Evolutionary conservation across 2,888 invertebrate genomes (phyloP).

Genomic region (Trachelus iudaicus): DNA sequence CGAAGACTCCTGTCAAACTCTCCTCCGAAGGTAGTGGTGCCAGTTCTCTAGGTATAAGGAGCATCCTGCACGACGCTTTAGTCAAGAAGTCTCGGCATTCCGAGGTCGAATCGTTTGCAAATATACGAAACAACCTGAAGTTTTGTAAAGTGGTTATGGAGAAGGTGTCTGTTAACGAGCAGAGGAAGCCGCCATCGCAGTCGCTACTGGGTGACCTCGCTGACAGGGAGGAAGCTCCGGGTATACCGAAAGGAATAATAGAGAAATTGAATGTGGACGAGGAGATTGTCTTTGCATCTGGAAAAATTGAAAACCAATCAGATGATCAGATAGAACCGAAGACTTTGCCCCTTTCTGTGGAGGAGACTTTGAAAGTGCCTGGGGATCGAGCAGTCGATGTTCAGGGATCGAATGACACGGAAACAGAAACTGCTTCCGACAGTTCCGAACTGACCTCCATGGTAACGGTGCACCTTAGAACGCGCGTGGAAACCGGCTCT

Average conservation of each 20-base stretch:
- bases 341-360: neutral
- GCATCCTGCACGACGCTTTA: neutral
- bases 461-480: constrained; percentile 12
- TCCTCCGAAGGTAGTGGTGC: neutral
- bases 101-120: neutral
- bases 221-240: neutral
- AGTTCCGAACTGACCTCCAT: constrained; percentile 37
- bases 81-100: neutral
- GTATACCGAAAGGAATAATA: constrained; percentile 23
- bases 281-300: constrained; percentile 26
- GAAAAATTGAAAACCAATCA: constrained; percentile 5
- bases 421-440: constrained; percentile 54
- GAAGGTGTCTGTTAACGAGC: neutral
- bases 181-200: neutral
- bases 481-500: constrained; percentile 31
- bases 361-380: neutral
- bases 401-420: constrained; percentile 42
- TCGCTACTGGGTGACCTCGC: neutral
- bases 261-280: constrained; percentile 21
- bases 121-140: neutral
- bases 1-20: neutral
- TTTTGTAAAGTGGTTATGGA: neutral
- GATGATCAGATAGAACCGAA: neutral
- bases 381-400: constrained; percentile 7
- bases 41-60: neutral